Evolutionary conservation across 2,113 vertebrate genomes (phyloP).

Genomic region (Jacana jacana): DNA sequence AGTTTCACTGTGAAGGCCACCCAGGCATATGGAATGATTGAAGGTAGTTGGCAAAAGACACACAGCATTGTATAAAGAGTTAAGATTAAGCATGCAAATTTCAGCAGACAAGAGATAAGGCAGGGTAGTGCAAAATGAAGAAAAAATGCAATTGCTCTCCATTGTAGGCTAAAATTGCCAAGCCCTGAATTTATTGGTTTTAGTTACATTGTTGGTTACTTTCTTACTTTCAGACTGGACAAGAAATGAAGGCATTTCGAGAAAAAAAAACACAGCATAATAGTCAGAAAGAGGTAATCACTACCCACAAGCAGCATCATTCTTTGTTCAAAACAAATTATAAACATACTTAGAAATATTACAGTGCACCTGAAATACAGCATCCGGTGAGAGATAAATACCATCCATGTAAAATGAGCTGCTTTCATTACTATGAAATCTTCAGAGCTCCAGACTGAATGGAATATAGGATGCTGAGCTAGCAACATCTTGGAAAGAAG

Average conservation of each 20-base stretch:
- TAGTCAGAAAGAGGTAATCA: not conserved
- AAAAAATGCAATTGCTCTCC: not conserved
- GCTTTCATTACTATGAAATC: not conserved
- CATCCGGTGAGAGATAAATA: not conserved
- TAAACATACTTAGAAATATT: not conserved
- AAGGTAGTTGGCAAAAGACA: not conserved
- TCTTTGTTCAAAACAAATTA: not conserved
- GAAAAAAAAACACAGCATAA: not conserved
- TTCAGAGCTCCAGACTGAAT: not conserved
- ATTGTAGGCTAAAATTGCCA: not conserved
- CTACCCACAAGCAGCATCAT: not conserved
- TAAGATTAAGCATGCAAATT: not conserved
- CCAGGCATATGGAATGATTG: fast-evolving
- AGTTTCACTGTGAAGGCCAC: not conserved
- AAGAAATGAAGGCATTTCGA: not conserved
- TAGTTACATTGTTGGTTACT: not conserved
- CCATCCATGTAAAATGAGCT: not conserved
- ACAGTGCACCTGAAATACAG: not conserved
- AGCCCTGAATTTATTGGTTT: not conserved
- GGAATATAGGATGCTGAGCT: not conserved
- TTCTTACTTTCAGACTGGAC: not conserved
- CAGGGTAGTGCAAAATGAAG: not conserved
- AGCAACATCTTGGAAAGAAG: not conserved
- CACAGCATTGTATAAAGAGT: not conserved
- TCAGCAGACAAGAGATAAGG: not conserved